Evolutionary conservation across 2,797 vertebrate genomes (phyloP), one percentile per base, ranked within the genome.

Genomic region (Cetoscarus ocellatus): DNA sequence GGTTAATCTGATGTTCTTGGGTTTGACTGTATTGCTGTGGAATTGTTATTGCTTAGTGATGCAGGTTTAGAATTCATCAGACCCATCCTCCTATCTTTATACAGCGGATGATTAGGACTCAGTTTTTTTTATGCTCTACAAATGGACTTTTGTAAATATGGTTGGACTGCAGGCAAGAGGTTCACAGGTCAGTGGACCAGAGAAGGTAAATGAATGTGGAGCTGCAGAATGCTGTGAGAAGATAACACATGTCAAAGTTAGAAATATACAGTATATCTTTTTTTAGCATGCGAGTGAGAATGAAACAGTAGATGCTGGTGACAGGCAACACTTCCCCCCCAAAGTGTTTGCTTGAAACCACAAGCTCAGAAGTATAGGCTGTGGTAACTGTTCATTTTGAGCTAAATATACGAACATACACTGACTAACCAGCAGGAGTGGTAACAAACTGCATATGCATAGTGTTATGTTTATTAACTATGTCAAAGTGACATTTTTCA

Each of bases 61-160:
- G 18, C 55, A 38, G 19, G 7, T 39, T 19, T 27, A 75, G 15
- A 14, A 17, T 48, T 69, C 17, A 39, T 15, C 44, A 3, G 47
- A 53, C 15, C n/a, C 11, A 0, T 42, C 6, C 13, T 50, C 12
- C 58, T 57, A 45, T 67, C 14, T 70, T 58, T 74, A 63, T 75
- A 50, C 59, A 67, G 27, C 34, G 50, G 53, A 73, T 59, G 58
- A 72, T 83, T 55, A 62, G 70, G 56, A 69, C 66, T 47, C 36
- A 49, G 18, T 51, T 60, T 62, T 72, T 76, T 72, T 78, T 67
- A 44, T n/a, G 17, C 60, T 76, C 61, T 53, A 67, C 66, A 74
- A 75, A 47, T 1, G 7, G 18, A 38, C 40, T 15, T 57, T 80
- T 54, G 49, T 79, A 67, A 77, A 77, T 73, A 60, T 19, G 52